Base-by-base conservation (phyloP, 2,113 vertebrate species). In the Mastomys coucha region DNA sequence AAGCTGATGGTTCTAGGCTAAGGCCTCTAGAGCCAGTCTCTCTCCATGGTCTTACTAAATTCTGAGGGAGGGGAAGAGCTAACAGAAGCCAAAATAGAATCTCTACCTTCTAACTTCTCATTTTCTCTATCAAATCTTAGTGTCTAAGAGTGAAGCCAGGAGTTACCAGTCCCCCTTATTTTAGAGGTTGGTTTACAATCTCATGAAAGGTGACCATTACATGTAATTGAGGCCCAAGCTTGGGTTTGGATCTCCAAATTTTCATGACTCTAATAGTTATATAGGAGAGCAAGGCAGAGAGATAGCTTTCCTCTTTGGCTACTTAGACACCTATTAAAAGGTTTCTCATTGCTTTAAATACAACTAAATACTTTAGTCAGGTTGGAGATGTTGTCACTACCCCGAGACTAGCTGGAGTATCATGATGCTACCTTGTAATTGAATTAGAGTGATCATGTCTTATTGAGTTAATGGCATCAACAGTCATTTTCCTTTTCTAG, bases 311-410 rank as follows among this genome's bases (percentile, higher is more conserved):
- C 51, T 89, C 17, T 31, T n/a, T n/a, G 36, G 58, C 51, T 45
- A 51, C 26, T n/a, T 77, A 19, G 77, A 97, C 89, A 87, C 49
- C 6, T 70, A 10, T 14, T 24, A 31, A 49, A 90, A 65, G 17
- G 26, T 70, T 17, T 80, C 26, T 94, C 76, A 17, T 82, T 91
- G 22, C 58, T 53, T 96, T 96, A 86, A 92, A 49, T 24, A 53
- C 28, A 87, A 60, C 2, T 93, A 94, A 97, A 89, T 90, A 7
- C 86, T 45, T 33, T 90, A 84, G 77, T 88, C 93, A 72, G 81
- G 93, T 60, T 17, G 14, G 7, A 42, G 28, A 88, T 78, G 69
- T 31, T 95, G 6, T 88, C 90, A 73, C 78, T 96, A 96, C 94
- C 7, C 91, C 28, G 39, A 90, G 82, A 82, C 70, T 2, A 2